Conservation (phyloP, 2,888 invertebrate species). For the Emmelina monodactyla region DNA sequence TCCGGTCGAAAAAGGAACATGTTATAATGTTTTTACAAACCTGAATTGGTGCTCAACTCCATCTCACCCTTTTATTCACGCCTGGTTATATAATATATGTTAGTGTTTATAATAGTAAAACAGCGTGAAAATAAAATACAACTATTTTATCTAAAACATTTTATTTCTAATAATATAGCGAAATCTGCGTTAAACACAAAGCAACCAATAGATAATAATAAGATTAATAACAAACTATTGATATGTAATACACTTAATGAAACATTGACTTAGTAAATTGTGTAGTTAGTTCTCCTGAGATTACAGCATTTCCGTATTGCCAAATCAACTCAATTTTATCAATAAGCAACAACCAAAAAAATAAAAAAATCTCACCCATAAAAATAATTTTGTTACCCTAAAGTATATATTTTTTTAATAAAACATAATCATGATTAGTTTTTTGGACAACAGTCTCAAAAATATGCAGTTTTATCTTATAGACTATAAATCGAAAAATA, state of each 20-base stretch:
- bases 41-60: too few relatives aligned
- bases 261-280: slow-evolving; percentile 52
- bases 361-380: slow-evolving; percentile 32
- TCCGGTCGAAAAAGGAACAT: too few relatives aligned
- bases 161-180: slow-evolving; percentile 30
- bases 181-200: slow-evolving; percentile 55
- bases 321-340: slow-evolving; percentile 26
- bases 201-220: slow-evolving; percentile 56
- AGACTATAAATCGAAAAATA: slow-evolving; percentile 51
- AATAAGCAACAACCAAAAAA: slow-evolving; percentile 45
- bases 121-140: slow-evolving; percentile 4
- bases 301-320: slow-evolving; percentile 27
- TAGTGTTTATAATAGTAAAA: too few relatives aligned
- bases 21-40: too few relatives aligned
- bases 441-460: slow-evolving; percentile 60
- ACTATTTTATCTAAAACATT: slow-evolving; percentile 29
- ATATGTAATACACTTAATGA: slow-evolving; percentile 56
- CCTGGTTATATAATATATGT: too few relatives aligned
- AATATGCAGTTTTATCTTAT: slow-evolving; percentile 41
- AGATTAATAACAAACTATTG: slow-evolving; percentile 58
- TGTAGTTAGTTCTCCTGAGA: slow-evolving; percentile 17
- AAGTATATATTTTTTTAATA: slow-evolving; percentile 37
- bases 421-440: slow-evolving; percentile 41
- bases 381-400: slow-evolving; percentile 50
- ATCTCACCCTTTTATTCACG: too few relatives aligned